Evolutionary conservation across 2,888 invertebrate species (phyloP).

Genomic region (Gnatocerus cornutus): DNA sequence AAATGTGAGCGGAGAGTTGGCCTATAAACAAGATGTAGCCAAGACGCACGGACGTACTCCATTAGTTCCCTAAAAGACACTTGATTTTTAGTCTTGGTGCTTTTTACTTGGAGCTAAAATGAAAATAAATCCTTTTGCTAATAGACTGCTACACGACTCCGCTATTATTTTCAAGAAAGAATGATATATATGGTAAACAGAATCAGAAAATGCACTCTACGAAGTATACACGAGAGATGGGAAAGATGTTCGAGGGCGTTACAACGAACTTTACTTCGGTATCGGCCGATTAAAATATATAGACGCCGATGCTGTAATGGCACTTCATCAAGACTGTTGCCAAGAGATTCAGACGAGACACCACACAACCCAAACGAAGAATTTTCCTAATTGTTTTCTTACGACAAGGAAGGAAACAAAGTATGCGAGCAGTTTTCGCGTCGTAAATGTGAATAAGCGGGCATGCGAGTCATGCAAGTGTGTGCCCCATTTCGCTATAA

Average conservation of each 20-base stretch:
- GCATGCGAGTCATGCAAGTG: slow-evolving; percentile 65
- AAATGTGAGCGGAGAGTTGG: background rate
- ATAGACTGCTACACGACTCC: slow-evolving; percentile 74
- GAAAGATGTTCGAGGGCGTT: slow-evolving; percentile 58
- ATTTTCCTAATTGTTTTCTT: slow-evolving; percentile 7
- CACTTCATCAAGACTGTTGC: slow-evolving; percentile 44
- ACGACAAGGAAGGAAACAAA: slow-evolving; percentile 36
- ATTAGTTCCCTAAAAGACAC: slow-evolving; percentile 47
- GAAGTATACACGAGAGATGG: slow-evolving; percentile 59
- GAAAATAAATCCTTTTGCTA: slow-evolving; percentile 75
- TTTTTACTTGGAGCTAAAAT: slow-evolving; percentile 63
- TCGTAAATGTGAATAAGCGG: slow-evolving; percentile 62
- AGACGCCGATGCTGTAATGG: slow-evolving; percentile 52
- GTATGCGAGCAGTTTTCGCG: slow-evolving; percentile 46
- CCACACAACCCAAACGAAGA: background rate
- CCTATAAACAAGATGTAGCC: slow-evolving; percentile 32
- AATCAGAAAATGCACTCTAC: slow-evolving; percentile 71
- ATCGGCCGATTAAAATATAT: slow-evolving; percentile 64
- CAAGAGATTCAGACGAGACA: slow-evolving; percentile 20
- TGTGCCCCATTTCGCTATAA: slow-evolving; percentile 68
- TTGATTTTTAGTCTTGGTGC: slow-evolving; percentile 54
- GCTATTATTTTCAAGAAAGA: slow-evolving; percentile 74
- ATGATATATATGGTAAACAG: slow-evolving; percentile 72
- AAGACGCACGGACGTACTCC: slow-evolving; percentile 39
- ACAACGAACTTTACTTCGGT: slow-evolving; percentile 64